These are phyloP conservation scores for Tetraneura akinire DNA, from an alignment of 1,140 invertebrate species.

Conservation along the genomic window DNA sequence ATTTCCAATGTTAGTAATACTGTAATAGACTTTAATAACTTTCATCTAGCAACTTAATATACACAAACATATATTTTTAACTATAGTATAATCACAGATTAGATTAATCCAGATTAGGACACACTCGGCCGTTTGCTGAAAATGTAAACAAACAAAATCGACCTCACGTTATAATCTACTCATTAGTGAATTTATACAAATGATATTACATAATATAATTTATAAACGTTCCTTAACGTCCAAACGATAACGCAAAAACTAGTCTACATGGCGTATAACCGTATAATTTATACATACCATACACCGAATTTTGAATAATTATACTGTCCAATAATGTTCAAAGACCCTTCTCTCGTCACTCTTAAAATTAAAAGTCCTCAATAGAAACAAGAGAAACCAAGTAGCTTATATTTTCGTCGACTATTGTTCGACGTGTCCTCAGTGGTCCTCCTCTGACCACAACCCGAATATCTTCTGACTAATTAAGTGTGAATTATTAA, in stretches of 20 bases:
- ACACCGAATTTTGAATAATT: conserved; percentile 45
- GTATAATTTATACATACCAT: too few relatives aligned
- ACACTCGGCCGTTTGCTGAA: too few relatives aligned
- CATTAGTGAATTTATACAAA: too few relatives aligned
- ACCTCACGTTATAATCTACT: too few relatives aligned
- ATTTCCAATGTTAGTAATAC: too few relatives aligned
- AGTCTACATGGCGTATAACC: too few relatives aligned
- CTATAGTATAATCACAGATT: too few relatives aligned
- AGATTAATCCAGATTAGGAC: too few relatives aligned
- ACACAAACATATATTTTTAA: too few relatives aligned
- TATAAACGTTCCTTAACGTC: conserved; percentile 47
- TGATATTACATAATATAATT: conserved; percentile 35
- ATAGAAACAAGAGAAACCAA: neutral
- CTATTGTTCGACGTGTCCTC: conserved; percentile 37
- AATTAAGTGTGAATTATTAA: conserved; percentile 52
- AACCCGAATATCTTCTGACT: conserved; percentile 50
- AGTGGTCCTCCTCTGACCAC: conserved; percentile 27
- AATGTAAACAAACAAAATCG: too few relatives aligned
- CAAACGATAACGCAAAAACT: conserved; percentile 31
- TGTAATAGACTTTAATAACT: too few relatives aligned
- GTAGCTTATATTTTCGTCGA: conserved; percentile 20
- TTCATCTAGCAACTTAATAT: too few relatives aligned
- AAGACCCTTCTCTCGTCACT: conserved; percentile 23
- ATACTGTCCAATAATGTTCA: conserved; percentile 33
- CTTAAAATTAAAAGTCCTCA: conserved; percentile 33